Base-by-base conservation (phyloP, 2,888 invertebrate genomes). In the Euzophera pinguis region DNA sequence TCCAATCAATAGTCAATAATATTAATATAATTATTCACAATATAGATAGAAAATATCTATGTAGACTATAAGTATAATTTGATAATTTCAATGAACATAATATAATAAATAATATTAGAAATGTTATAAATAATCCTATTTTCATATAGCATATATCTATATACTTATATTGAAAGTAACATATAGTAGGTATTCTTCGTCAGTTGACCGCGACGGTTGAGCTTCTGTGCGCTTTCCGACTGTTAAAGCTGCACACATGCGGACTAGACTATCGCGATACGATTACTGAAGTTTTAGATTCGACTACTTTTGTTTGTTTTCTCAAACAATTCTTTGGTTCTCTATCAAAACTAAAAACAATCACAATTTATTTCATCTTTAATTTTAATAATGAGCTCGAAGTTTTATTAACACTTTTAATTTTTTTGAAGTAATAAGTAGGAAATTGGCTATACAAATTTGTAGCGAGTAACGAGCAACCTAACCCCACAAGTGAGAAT, bases 211-310 rank as follows among this genome's bases (percentile, higher is more conserved):
- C 75, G 82, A 81, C 67, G 71, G 79, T 75, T 75, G 50, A 62
- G 84, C 82, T 82, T 80, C 80, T 73, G 65, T 81, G 78, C 62
- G 81, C 82, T 83, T 84, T 83, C 71, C 4, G 10, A 42, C 41
- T 55, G 67, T 42, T 75, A 83, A 84, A 79, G 75, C 77, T 77
- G 69, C 60, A 71, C 71, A 75, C 81, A 82, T 76, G 84, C 83
- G 71, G 73, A 73, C 75, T 65, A 61, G 59, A 61, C 67, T 68
- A 62, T 70, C 69, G 67, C 56, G 75, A 34, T 7, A 29, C 29
- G 7, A 29, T 29, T n/a, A n/a, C n/a, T n/a, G n/a, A n/a, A n/a
- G n/a, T n/a, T n/a, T n/a, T n/a, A n/a, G n/a, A n/a, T n/a, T n/a
- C 5, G 2, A 22, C 22, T 22, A 3, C 22, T 22, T 22, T 22